Conservation (phyloP, 1,140 invertebrate species). For the Coboldia fuscipes region DNA sequence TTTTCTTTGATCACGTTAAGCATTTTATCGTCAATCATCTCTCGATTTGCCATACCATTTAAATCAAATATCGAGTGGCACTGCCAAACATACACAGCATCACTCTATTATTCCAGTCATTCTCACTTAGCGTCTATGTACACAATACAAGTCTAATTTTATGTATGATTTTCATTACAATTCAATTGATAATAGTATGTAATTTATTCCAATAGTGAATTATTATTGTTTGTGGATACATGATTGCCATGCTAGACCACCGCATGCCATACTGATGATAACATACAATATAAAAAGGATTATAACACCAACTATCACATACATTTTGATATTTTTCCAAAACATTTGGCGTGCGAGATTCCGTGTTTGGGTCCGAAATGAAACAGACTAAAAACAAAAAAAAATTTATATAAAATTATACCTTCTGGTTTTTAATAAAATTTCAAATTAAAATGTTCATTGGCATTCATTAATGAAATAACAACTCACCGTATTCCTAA, state of each 20-base stretch:
- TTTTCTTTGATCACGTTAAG: too few species aligned
- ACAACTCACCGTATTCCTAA: constrained; percentile 63
- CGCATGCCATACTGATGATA: constrained; percentile 68
- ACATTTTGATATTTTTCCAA: constrained; percentile 87
- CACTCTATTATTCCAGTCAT: too few species aligned
- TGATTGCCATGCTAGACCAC: constrained; percentile 55
- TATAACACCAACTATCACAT: constrained; percentile 49
- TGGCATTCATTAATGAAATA: background rate
- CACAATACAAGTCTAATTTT: too few species aligned
- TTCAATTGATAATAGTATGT: too few species aligned
- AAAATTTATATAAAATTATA: too few species aligned
- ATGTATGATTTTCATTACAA: too few species aligned
- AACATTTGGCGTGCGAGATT: constrained; percentile 70
- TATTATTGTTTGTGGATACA: constrained; percentile 36
- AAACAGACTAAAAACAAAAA: constrained; percentile 48
- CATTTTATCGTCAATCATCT: too few species aligned
- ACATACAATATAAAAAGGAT: constrained; percentile 63
- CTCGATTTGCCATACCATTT: too few species aligned
- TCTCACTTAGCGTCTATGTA: too few species aligned
- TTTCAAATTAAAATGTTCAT: background rate
- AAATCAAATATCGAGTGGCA: too few species aligned
- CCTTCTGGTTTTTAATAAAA: constrained; percentile 4
- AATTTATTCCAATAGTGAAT: too few species aligned
- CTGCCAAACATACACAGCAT: too few species aligned
- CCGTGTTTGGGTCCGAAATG: constrained; percentile 67